Percentiles rank a stretch among this genome's conserved stretches.
Evolutionary conservation across 2,888 invertebrate genomes (phyloP).

Genomic region (Polydrusus tereticollis): DNA sequence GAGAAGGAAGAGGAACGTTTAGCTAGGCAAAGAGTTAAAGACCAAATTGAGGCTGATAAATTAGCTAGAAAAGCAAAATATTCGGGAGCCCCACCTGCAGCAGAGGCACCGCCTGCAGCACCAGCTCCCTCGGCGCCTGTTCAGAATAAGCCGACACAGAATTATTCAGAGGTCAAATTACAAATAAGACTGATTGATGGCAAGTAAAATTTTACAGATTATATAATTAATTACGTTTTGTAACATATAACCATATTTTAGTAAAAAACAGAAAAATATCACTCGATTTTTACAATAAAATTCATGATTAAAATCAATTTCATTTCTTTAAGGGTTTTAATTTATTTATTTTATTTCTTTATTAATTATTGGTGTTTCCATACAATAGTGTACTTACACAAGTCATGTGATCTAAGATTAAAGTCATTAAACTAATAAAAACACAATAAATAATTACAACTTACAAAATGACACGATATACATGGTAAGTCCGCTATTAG

Average conservation of each 20-base stretch:
- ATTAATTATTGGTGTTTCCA: no score
- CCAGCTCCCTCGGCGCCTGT: constrained; percentile 58
- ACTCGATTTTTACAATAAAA: no score
- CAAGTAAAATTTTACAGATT: constrained; percentile 58
- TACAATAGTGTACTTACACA: no score
- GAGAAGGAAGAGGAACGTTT: constrained; percentile 92
- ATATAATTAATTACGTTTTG: not conserved
- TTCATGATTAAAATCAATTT: no score
- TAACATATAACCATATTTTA: not conserved
- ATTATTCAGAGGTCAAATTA: constrained; percentile 78
- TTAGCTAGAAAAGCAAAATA: constrained; percentile 82
- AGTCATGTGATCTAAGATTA: no score
- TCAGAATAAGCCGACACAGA: constrained; percentile 58
- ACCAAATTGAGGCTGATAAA: constrained; percentile 93
- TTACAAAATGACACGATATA: no score
- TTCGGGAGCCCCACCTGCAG: constrained; percentile 40
- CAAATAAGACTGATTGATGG: constrained; percentile 87
- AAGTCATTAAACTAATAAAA: no score
- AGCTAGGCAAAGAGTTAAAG: constrained; percentile 86
- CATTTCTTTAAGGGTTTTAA: no score
- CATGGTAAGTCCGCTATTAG: no score
- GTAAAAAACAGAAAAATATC: no score
- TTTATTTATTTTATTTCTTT: no score
- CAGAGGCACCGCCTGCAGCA: constrained; percentile 45
- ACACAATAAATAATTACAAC: no score